These are phyloP conservation scores for Argya squamiceps DNA, from an alignment of 2,797 vertebrate genomes.

Conservation along the genomic window DNA sequence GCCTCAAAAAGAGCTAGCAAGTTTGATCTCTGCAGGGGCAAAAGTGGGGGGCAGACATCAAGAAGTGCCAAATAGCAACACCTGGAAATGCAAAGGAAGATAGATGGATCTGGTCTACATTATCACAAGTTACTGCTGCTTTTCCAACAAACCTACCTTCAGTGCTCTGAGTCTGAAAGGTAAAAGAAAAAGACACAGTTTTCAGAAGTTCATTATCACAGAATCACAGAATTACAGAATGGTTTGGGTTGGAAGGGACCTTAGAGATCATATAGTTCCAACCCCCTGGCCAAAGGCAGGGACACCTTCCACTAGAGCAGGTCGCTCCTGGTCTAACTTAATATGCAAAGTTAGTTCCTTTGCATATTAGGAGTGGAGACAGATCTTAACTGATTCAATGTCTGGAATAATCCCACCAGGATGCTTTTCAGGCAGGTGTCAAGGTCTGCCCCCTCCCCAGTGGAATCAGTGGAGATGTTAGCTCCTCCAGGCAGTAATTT, in stretches of 20 bases:
- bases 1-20: background rate
- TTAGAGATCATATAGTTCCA: background rate
- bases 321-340: background rate
- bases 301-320: background rate
- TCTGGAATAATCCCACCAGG: background rate
- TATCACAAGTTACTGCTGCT: background rate
- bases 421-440: background rate
- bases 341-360: background rate
- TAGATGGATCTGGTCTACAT: background rate
- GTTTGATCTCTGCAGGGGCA: background rate
- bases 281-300: background rate
- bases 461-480: background rate
- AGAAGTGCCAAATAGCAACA: background rate
- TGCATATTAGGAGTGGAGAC: background rate
- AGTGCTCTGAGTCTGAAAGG: background rate
- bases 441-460: rapidly evolving
- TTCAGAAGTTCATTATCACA: background rate
- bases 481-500: background rate
- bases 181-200: background rate
- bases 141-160: background rate
- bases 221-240: background rate
- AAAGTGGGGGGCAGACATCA: background rate
- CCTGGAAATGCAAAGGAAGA: background rate
- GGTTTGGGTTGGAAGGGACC: background rate
- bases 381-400: background rate